These are phyloP conservation scores for Melinopterus prodromus DNA, from an alignment of 2,888 invertebrate genomes.

Conservation along the genomic window DNA sequence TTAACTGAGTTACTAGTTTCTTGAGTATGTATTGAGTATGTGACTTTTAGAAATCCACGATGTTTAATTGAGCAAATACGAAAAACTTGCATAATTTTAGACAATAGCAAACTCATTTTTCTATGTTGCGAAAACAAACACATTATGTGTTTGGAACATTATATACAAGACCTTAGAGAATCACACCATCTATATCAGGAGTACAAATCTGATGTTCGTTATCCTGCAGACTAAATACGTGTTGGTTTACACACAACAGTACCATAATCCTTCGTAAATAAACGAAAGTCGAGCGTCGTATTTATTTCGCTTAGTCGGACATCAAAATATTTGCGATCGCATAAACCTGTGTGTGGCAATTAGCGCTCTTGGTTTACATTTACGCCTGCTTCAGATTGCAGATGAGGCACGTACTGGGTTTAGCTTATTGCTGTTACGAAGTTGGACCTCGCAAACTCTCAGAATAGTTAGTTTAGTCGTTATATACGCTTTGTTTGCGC, in stretches of 20 bases:
- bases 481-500: background rate
- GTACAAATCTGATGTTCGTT: background rate
- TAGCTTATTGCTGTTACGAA: background rate
- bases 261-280: background rate
- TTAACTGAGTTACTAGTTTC: too few relatives aligned
- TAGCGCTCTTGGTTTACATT: background rate
- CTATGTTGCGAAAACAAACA: too few relatives aligned
- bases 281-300: background rate
- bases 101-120: too few relatives aligned
- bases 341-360: constrained; percentile 4
- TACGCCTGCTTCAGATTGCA: background rate
- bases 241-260: constrained; percentile 4
- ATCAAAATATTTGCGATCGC: constrained; percentile 4
- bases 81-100: too few relatives aligned
- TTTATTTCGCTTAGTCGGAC: background rate
- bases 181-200: background rate
- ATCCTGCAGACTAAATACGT: background rate
- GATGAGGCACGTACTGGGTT: background rate
- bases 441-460: background rate
- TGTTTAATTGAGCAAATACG: too few relatives aligned
- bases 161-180: background rate
- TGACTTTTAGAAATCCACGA: too few relatives aligned
- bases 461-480: background rate
- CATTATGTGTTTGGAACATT: background rate
- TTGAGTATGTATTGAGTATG: too few relatives aligned